Conservation (phyloP, 1,140 invertebrate genomes). For the Lasaia peninsularis region DNA sequence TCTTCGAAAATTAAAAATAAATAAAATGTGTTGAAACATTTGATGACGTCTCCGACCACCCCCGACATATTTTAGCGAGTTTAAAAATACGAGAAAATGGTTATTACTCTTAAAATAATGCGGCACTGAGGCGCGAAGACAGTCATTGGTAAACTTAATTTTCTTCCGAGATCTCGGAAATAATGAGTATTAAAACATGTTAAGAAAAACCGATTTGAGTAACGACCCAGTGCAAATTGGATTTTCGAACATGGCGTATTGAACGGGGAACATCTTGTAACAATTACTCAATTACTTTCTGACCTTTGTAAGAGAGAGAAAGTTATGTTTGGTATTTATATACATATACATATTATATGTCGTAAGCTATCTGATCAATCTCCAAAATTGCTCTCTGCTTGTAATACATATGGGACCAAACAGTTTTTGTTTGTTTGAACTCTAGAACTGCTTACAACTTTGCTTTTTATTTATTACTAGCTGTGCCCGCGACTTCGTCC, state of each 20-base stretch:
- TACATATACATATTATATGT: too few species aligned
- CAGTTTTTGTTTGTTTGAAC: too few species aligned
- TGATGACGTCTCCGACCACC: neutral
- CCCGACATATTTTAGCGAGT: slow-evolving; percentile 6
- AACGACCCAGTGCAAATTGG: neutral
- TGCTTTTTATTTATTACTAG: too few species aligned
- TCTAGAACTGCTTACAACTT: too few species aligned
- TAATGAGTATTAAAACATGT: neutral
- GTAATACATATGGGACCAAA: too few species aligned
- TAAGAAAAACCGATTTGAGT: neutral
- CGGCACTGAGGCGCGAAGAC: neutral
- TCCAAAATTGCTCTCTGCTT: too few species aligned
- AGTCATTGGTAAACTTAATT: neutral
- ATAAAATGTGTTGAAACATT: slow-evolving; percentile 3
- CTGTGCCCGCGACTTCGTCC: too few species aligned
- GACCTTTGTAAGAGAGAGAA: too few species aligned
- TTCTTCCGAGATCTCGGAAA: neutral
- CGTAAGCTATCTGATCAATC: too few species aligned
- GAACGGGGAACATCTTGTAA: too few species aligned
- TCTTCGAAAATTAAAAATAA: neutral
- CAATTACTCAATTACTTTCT: too few species aligned
- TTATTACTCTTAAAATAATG: slow-evolving; percentile 6
- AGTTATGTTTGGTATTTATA: too few species aligned
- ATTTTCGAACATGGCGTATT: neutral
- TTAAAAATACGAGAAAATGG: slow-evolving; percentile 2